phyloP scores from a whole-genome alignment of 2,797 vertebrate species.

The Tarsius wallacei region DNA sequence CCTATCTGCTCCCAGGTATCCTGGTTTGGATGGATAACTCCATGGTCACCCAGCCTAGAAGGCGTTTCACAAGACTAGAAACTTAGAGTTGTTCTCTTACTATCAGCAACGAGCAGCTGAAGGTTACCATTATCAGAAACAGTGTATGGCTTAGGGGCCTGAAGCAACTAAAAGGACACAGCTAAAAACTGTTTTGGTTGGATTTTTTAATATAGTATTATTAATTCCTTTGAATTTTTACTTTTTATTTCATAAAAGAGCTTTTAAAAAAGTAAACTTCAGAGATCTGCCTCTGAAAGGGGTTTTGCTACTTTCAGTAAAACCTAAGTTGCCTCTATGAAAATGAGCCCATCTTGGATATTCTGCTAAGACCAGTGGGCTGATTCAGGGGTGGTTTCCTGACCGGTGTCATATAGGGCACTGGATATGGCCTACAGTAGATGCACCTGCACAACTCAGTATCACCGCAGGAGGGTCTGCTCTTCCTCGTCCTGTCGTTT shows the following conservation, averaged over 20 bases:
- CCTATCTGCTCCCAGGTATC: not conserved
- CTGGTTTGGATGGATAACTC: not conserved
- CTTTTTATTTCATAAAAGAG: not conserved
- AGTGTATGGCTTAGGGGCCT: not conserved
- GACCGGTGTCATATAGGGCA: not conserved
- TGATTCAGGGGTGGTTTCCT: not conserved
- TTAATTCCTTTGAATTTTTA: not conserved
- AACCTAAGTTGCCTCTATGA: not conserved
- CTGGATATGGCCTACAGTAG: not conserved
- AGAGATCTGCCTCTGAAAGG: not conserved
- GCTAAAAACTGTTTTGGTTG: not conserved
- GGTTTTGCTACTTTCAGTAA: not conserved
- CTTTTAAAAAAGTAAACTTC: not conserved
- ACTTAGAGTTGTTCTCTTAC: not conserved
- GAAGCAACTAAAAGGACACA: not conserved
- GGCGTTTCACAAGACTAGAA: not conserved
- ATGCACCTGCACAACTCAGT: not conserved
- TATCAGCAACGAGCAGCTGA: not conserved
- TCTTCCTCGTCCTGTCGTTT: not conserved
- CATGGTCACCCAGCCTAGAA: not conserved
- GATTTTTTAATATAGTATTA: not conserved
- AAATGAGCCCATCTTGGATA: not conserved
- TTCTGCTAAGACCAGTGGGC: rapidly evolving
- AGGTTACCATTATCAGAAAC: not conserved
- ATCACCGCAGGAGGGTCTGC: not conserved